A percentile compares a stretch with the other conserved stretches of the same genome.
Evolutionary conservation across 2,888 invertebrate species (phyloP).

Genomic region (Papilio protenor): DNA sequence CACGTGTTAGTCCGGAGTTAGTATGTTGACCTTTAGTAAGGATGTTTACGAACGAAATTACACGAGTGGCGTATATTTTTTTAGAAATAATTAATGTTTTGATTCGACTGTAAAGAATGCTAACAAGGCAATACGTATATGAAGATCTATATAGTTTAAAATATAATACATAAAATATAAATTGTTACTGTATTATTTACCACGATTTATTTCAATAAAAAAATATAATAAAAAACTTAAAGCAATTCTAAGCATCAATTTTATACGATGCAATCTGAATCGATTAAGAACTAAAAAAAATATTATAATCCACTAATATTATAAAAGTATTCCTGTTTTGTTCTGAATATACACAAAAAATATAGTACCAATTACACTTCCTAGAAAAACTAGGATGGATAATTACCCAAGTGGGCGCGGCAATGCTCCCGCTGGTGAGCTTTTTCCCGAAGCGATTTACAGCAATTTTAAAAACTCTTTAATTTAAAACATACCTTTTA

Average conservation of each 20-base stretch:
- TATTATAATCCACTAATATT: background rate
- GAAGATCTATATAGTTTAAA: too few species aligned
- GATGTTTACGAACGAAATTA: background rate
- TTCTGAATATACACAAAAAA: too few species aligned
- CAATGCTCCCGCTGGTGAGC: background rate
- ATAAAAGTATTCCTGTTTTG: too few species aligned
- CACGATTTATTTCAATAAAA: background rate
- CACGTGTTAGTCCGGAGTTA: background rate
- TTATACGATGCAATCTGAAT: background rate
- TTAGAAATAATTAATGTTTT: background rate
- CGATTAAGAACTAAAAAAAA: background rate
- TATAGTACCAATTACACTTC: too few species aligned
- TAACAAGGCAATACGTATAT: too few species aligned
- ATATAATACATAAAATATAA: too few species aligned
- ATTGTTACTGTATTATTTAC: background rate
- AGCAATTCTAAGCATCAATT: background rate
- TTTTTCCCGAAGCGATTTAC: too few species aligned
- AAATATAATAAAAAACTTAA: background rate
- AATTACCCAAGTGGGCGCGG: background rate
- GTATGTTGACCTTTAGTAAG: slow-evolving; percentile 12
- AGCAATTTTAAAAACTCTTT: too few species aligned
- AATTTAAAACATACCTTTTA: slow-evolving; percentile 86
- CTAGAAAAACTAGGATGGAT: background rate
- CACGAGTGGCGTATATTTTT: background rate
- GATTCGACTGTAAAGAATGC: background rate